Evolutionary conservation across 2,888 invertebrate genomes (phyloP), one percentile per base, ranked within the genome.

Genomic region (Drosophila anomelani): DNA sequence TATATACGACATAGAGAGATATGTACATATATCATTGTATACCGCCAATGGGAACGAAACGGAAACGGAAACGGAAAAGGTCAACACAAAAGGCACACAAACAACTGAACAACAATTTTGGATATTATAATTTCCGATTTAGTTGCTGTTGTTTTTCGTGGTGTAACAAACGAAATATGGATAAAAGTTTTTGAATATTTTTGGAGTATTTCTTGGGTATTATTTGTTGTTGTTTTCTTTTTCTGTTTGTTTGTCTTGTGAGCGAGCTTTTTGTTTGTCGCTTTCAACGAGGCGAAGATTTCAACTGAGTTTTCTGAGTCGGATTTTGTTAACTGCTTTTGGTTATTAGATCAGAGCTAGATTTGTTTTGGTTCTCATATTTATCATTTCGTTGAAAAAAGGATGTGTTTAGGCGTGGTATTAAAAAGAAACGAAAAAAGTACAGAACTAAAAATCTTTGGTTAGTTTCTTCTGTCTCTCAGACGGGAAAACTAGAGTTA

Each of bases 341-440:
- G 66, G 59, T 75, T 60, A 79, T 77, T 76, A 49, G 39, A 67
- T 71, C 32, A 71, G 47, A 68, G 64, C 68, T 68, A 71, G 72
- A 49, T 68, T 69, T 67, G 46, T 67, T 67, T 91, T 91, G 91
- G 92, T 92, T 92, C 92, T 92, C 92, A 92, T 92, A 92, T 92
- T 92, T 91, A 87, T 92, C 92, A 91, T 91, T 91, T 89, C 83
- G 78, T 89, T 86, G 86, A 86, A 91, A 92, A 92, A 92, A 92
- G 92, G 92, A 92, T 92, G 91, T 90, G 91, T 92, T 91, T 89
- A 90, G 92, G 92, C 92, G 91, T 89, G 85, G 91, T 92, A 92
- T 92, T 91, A 88, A 77, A 83, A 90, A 91, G 70, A 72, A 85
- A 89, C 61, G 58, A 61, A 82, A 86, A 84, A 79, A 58, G 26